Base-by-base conservation (phyloP, 1,140 invertebrate genomes). In the Oreohelix idahoensis region DNA sequence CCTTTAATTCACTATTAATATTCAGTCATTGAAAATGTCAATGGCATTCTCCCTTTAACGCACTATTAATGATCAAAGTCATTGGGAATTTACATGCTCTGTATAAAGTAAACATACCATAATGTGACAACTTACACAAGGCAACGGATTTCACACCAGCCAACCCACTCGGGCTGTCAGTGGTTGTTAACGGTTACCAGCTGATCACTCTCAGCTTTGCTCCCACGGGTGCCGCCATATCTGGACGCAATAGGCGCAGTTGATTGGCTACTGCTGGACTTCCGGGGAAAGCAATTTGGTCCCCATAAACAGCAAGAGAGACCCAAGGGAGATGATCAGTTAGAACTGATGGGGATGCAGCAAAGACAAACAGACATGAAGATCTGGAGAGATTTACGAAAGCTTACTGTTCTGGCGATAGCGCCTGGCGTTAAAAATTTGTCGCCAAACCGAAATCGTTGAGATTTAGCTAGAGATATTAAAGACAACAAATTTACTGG, bases 241-340 rank as follows among this genome's bases (percentile, higher is more conserved):
- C 36, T 26, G 74, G 74, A 76, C 39, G 49, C 74, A 29, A 35
- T 76, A 76, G 53, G 42, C 74, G 1, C 42, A 20, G 74, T 51
- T 76, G 74, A 76, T 76, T 76, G 74, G 74, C 74, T 76, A 51
- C 39, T 76, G 20, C 45, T 76, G 74, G 74, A 76, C 74, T 51
- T 76, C 8, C 74, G 32, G 15, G 29, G n/a, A 51, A 76, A n/a
- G 74, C 74, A 76, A 76, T 76, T 76, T 76, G 74, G 74, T 49
- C 29, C 45, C 38, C 29, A 51, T 76, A 42, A 76, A 15, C 20
- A 11, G 1, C 29, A 51, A 76, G 74, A 76, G 20, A 51, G 73
- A 29, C 74, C 74, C 74, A 29, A 35, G 74, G 74, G 74, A 76
- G 42, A 8, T 23, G 29, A 53, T 11, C 17, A 29, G 74, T 13